These are phyloP conservation scores for Smittia sp. DNA, from an alignment of 2,888 invertebrate genomes.

Conservation along the genomic window DNA sequence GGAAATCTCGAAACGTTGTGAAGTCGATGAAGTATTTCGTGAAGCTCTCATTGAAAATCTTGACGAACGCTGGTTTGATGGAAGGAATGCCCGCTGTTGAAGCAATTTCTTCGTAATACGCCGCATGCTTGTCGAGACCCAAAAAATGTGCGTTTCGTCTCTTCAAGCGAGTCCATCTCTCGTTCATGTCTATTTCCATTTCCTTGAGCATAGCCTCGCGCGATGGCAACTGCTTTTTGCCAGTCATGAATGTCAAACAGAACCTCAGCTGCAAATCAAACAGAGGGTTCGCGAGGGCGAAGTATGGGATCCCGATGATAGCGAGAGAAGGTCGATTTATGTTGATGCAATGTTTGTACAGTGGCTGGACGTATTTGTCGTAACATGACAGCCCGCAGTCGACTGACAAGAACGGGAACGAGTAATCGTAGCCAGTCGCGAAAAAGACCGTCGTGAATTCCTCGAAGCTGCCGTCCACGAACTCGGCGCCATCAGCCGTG, in stretches of 20 bases:
- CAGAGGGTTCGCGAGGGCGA: conserved; percentile 77
- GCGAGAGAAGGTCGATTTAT: conserved; percentile 71
- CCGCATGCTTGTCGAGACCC: conserved; percentile 63
- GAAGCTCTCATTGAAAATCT: conserved; percentile 59
- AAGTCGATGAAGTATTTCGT: conserved; percentile 70
- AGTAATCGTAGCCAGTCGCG: conserved; percentile 55
- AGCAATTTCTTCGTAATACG: conserved; percentile 68
- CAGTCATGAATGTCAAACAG: conserved; percentile 63
- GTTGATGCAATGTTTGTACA: conserved; percentile 79
- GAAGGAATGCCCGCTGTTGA: conserved; percentile 60
- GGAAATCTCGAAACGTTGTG: conserved; percentile 59
- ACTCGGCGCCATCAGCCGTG: neutral
- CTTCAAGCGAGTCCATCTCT: conserved; percentile 62
- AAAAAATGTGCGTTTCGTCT: conserved; percentile 76
- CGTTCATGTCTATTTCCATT: conserved; percentile 60
- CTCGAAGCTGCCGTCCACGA: too few relatives aligned
- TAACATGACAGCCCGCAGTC: conserved; percentile 66
- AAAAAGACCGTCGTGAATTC: too few relatives aligned
- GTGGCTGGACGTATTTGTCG: conserved; percentile 70
- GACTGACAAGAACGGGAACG: conserved; percentile 66
- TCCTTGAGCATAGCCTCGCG: conserved; percentile 63
- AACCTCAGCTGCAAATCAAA: conserved; percentile 74
- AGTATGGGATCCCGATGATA: conserved; percentile 77
- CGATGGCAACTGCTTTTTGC: conserved; percentile 61
- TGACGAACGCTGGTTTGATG: conserved; percentile 68